phyloP scores from a whole-genome alignment of 1,140 invertebrate species.

The Atopsyche davidsoni region DNA sequence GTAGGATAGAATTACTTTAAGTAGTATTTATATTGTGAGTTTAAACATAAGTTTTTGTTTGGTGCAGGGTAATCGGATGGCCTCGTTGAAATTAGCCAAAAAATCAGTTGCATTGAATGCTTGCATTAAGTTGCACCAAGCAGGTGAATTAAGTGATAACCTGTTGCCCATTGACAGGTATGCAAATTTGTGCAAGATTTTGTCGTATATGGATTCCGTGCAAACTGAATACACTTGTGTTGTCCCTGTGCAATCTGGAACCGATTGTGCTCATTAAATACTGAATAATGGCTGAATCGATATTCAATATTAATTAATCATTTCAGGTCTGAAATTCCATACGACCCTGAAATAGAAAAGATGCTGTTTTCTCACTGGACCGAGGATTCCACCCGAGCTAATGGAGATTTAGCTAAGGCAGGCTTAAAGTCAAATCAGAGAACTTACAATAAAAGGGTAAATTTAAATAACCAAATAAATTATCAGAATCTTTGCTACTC shows the following conservation, averaged over 20 bases:
- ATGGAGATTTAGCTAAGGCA: conserved; percentile 37
- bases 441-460: conserved; percentile 63
- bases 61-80: conserved; percentile 54
- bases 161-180: conserved; percentile 67
- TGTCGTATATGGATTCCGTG: too few relatives aligned
- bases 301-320: not conserved
- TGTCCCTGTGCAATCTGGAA: not conserved
- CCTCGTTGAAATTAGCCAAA: conserved; percentile 63
- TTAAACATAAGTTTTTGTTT: conserved; percentile 25
- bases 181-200: too few relatives aligned
- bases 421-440: conserved; percentile 69
- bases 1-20: too few relatives aligned
- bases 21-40: too few relatives aligned
- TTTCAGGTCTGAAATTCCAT: not conserved
- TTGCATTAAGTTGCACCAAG: conserved; percentile 63
- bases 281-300: not conserved
- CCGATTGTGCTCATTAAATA: not conserved
- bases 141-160: conserved; percentile 71
- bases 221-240: not conserved
- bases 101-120: conserved; percentile 71
- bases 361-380: conserved; percentile 51
- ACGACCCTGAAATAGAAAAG: conserved; percentile 30
- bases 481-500: too few relatives aligned
- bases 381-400: conserved; percentile 28
- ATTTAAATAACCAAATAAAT: too few relatives aligned